Evolutionary conservation across 2,888 invertebrate species (phyloP), one percentile per base, ranked within the genome.

Genomic region (Hyposoter didymator): DNA sequence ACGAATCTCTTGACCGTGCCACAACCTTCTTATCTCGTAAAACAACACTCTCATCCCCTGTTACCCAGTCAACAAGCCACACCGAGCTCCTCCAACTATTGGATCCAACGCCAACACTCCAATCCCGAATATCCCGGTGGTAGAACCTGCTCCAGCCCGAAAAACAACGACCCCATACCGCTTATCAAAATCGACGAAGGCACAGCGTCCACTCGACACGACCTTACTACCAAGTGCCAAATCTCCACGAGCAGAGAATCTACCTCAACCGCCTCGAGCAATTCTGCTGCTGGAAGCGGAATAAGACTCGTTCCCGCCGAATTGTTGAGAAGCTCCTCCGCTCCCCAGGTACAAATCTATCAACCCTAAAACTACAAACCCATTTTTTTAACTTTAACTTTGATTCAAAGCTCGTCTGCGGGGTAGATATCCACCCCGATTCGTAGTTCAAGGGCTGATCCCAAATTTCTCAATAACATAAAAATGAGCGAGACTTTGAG

Each of bases 41-140:
- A 96, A 91, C 96, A 96, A 90, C 96, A 96, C 92, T 96, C 96
- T 43, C 96, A 96, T 93, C 96, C 96, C 0, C 90, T 96, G 73
- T 90, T 96, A 88, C 95, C 96, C 35, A 96, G 95, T 90, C 96
- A 96, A 92, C 95, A 94, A 79, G 93, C 59, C 14, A 5, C 94
- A 59, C 89, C 91, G 12, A 84, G 90, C 43, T 89, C 92, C 39
- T 89, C 91, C 7, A 90, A 90, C 82, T 90, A 92, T 70, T 91
- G 92, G 84, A 92, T 95, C 76, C 95, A 95, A 88, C 93, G 95
- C 47, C 95, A 95, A 90, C 94, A 94, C 88, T 95, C 95, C 78
- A 95, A 95, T 90, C 95, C 95, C 1, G 92, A 92, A 73, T 88
- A 91, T 78, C 90, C 91, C 0, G 88, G 91, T 28, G 90, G 93